A percentile compares a stretch with the other conserved stretches of the same genome.
Conservation (phyloP, 2,113 vertebrate genomes). For the Scartelaos histophorus region DNA sequence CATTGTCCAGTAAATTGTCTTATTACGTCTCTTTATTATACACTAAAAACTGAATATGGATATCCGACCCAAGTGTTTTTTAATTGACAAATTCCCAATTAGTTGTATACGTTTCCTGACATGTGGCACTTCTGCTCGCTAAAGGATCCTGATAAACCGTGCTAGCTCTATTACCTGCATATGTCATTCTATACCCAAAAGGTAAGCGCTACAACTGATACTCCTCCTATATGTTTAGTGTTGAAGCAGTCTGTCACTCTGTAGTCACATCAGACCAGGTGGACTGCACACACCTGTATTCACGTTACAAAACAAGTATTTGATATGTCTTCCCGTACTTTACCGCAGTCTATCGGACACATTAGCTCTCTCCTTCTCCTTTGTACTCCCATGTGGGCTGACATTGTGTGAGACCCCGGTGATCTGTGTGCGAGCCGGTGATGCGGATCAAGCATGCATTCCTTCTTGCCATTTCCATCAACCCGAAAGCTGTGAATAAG, state of each 20-base stretch:
- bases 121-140: not conserved
- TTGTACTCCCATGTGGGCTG: slow-evolving; percentile 16
- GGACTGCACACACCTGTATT: not conserved
- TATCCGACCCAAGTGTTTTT: no score
- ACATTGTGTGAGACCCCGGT: not conserved
- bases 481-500: slow-evolving; percentile 11
- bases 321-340: not conserved
- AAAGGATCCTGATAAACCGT: not conserved
- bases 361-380: not conserved
- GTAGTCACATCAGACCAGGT: not conserved
- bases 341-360: not conserved
- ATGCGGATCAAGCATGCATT: slow-evolving; percentile 44
- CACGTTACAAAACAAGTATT: not conserved
- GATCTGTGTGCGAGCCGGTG: slow-evolving; percentile 23
- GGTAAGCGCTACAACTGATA: not conserved
- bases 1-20: no score
- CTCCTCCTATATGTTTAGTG: not conserved
- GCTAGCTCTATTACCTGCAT: not conserved
- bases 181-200: not conserved
- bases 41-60: no score
- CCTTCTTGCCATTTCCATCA: slow-evolving; percentile 47
- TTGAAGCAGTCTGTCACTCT: not conserved
- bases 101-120: no score
- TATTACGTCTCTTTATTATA: no score
- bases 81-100: no score